Percentiles rank a stretch among this genome's conserved stretches.
Evolutionary conservation across 2,888 invertebrate species (phyloP).

Genomic region (Dermolepida albohirtum): DNA sequence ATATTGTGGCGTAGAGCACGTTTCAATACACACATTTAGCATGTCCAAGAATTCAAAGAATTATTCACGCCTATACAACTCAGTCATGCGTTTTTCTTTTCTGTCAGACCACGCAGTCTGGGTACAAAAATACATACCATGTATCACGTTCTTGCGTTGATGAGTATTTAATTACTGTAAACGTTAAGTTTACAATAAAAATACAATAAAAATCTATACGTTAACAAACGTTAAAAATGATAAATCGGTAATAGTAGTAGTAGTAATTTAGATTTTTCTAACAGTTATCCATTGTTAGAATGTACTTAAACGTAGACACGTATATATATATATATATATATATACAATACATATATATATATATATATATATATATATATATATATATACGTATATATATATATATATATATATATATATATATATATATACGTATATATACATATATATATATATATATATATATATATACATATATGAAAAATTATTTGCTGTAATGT

Average conservation of each 20-base stretch:
- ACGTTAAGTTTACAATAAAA: background rate
- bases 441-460: too few relatives aligned
- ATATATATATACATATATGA: too few relatives aligned
- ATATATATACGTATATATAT: too few relatives aligned
- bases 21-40: slow-evolving; percentile 1
- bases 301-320: too few relatives aligned
- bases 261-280: too few relatives aligned
- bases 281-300: too few relatives aligned
- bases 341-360: too few relatives aligned
- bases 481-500: too few relatives aligned
- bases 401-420: too few relatives aligned
- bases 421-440: too few relatives aligned
- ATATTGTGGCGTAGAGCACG: slow-evolving; percentile 4
- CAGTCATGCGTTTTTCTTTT: slow-evolving; percentile 10
- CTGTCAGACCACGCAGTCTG: slow-evolving; percentile 11
- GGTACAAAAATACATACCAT: slow-evolving; percentile 18
- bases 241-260: background rate
- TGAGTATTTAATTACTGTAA: slow-evolving; percentile 12
- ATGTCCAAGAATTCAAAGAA: slow-evolving; percentile 14
- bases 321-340: too few relatives aligned
- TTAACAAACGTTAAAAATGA: background rate
- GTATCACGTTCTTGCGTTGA: slow-evolving; percentile 5
- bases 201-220: slow-evolving; percentile 4
- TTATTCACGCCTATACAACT: slow-evolving; percentile 10
- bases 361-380: too few relatives aligned